A percentile compares a stretch with the other conserved stretches of the same genome.
These are phyloP conservation scores for Acleris laterana DNA, from an alignment of 2,888 invertebrate genomes.

Conservation along the genomic window DNA sequence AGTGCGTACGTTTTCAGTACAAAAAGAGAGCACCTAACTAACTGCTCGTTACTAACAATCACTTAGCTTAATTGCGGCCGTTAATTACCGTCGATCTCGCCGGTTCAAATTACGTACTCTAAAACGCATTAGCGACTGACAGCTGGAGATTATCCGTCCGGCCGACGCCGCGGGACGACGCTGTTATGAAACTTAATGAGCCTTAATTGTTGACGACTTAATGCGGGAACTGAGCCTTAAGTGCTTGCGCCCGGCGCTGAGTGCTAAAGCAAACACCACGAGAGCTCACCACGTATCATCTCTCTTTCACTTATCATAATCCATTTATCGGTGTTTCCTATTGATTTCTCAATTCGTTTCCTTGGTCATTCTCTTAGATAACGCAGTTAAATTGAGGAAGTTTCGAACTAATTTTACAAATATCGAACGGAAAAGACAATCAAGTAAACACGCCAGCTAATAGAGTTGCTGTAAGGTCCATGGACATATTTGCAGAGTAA, in stretches of 20 bases:
- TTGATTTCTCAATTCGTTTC: constrained; percentile 18
- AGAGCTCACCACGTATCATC: constrained; percentile 15
- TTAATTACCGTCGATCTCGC: constrained; percentile 83
- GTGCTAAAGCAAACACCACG: constrained; percentile 66
- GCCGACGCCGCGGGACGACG: constrained; percentile 74
- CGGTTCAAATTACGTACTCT: constrained; percentile 85
- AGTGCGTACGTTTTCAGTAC: constrained; percentile 23
- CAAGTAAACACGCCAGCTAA: no score
- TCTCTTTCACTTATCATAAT: constrained; percentile 14
- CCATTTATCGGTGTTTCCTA: constrained; percentile 19
- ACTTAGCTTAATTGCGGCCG: constrained; percentile 82
- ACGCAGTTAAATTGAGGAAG: not conserved
- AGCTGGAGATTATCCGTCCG: constrained; percentile 84
- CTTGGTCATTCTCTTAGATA: not conserved
- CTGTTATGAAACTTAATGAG: constrained; percentile 83
- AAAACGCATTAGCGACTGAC: constrained; percentile 84
- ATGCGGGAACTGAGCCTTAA: constrained; percentile 78
- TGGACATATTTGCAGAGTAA: no score
- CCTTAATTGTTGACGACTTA: constrained; percentile 83
- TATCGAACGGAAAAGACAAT: no score
- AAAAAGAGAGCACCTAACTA: constrained; percentile 47
- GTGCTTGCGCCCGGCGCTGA: constrained; percentile 63
- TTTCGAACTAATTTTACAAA: no score
- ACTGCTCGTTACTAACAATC: constrained; percentile 76
- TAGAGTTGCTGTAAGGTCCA: no score